A percentile compares a stretch with the other conserved stretches of the same genome.
Conservation (phyloP, 2,113 vertebrate species). For the Phylloscopus trochilus region DNA sequence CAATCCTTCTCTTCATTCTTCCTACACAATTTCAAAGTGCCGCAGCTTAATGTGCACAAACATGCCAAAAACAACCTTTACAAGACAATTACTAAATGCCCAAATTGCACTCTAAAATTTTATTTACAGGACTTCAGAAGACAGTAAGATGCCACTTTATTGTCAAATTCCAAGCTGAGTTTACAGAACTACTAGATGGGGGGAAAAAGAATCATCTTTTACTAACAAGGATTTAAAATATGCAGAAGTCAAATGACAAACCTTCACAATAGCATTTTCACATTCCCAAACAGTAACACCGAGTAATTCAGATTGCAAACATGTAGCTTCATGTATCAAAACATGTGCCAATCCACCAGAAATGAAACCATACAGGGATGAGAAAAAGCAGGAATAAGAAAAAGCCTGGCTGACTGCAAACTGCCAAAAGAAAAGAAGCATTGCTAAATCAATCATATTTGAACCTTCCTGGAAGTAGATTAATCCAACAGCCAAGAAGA, state of each 20-base stretch:
- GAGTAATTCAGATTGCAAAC: background rate
- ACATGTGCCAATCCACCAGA: background rate
- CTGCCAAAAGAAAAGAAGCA: background rate
- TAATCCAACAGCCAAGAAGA: background rate
- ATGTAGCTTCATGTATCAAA: background rate
- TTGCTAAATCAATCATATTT: background rate
- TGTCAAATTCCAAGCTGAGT: background rate
- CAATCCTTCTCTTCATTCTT: background rate
- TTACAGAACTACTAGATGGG: background rate
- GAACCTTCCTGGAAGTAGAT: background rate
- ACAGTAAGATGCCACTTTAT: background rate
- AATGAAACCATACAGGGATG: background rate
- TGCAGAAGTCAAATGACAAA: background rate
- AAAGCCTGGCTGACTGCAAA: background rate
- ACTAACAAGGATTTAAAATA: background rate
- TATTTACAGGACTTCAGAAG: background rate
- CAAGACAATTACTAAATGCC: background rate
- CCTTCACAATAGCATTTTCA: background rate
- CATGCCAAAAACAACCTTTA: background rate
- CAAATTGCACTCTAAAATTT: background rate
- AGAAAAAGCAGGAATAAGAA: background rate
- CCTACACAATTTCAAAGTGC: background rate
- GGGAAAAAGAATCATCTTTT: background rate
- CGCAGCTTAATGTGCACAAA: background rate
- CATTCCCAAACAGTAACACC: background rate